Evolutionary conservation across 1,140 invertebrate genomes (phyloP), one percentile per base, ranked within the genome.

Genomic region (Macrobrachium rosenbergii): DNA sequence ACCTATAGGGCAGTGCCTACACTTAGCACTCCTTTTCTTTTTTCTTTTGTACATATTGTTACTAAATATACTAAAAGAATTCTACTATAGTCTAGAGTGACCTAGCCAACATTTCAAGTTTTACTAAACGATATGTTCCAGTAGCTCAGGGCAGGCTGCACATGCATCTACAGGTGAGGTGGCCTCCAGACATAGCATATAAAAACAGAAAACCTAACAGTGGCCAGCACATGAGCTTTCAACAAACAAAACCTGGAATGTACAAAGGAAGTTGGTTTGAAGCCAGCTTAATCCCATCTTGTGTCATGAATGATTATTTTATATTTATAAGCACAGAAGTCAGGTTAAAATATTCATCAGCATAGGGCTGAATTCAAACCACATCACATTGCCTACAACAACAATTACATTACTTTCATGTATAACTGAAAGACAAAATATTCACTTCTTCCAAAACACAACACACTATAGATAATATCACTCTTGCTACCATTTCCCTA

Each of bases 171-270:
- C 78, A 45, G 85, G 64, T 79, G 85, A 69, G 85, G 85, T 73
- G 78, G 67, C 59, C 78, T 80, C 67, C 77, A 73, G 64, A 87
- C 78, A 62, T 69, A 58, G 69, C 59, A 81, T 75, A 87, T 69
- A 87, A 75, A 73, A 86, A 87, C 63, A 87, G 17, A 80, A 80
- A 80, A 75, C 60, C 85, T 87, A 87, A 78, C 77, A 87, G 85
- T 87, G 85, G 85, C 85, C 85, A 81, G 85, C 85, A 83, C 85
- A 87, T 80, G 64, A 87, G 58, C 59, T 87, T 82, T 73, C 85
- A 87, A 87, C 85, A 87, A 83, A 87, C 79, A 87, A 80, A 82
- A 87, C 85, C 79, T 87, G 85, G 85, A 87, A 87, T 87, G 85
- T 87, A 87, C 85, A 87, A 87, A 82, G 78, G 63, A 82, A 87